Conservation (phyloP, 2,888 invertebrate species). For the Drosophila phalerata region DNA sequence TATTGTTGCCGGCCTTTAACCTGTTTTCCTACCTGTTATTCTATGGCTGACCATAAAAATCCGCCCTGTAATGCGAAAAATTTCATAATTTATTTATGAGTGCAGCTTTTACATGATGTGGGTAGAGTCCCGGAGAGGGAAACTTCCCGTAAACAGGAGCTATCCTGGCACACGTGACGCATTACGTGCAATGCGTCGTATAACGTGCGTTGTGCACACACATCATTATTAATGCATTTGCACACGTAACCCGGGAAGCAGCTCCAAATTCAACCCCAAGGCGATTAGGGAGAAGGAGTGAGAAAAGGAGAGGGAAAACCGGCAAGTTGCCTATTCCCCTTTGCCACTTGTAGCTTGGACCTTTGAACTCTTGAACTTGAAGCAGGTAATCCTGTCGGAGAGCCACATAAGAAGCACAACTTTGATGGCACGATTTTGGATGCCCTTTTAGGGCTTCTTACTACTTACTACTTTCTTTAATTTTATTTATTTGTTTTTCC, state of each 20-base stretch:
- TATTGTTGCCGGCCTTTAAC: conserved; percentile 28
- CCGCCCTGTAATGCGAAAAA: conserved; percentile 46
- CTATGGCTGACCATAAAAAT: conserved; percentile 38
- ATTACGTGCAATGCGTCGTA: conserved; percentile 65
- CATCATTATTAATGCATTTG: conserved; percentile 79
- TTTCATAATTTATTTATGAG: conserved; percentile 58
- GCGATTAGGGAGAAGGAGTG: conserved; percentile 1
- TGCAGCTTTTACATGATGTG: conserved; percentile 34
- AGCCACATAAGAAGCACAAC: conserved; percentile 13
- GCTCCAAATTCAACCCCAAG: conserved; percentile 56
- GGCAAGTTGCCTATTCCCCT: conserved; percentile 43
- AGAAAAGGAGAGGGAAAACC: neutral
- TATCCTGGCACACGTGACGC: conserved; percentile 68
- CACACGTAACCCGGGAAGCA: conserved; percentile 56
- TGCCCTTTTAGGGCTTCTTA: conserved; percentile 33
- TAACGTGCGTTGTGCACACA: conserved; percentile 74
- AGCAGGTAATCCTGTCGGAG: conserved; percentile 34
- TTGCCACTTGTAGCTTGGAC: conserved; percentile 65
- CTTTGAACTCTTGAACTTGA: conserved; percentile 63
- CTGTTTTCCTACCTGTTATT: conserved; percentile 15
- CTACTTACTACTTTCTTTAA: conserved; percentile 37
- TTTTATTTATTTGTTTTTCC: conserved; percentile 62
- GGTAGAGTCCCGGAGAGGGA: neutral
- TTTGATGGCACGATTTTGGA: conserved; percentile 5
- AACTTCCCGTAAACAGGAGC: neutral